A percentile compares a stretch with the other conserved stretches of the same genome.
Conservation (phyloP, 1,140 invertebrate species). For the Atta cephalotes region DNA sequence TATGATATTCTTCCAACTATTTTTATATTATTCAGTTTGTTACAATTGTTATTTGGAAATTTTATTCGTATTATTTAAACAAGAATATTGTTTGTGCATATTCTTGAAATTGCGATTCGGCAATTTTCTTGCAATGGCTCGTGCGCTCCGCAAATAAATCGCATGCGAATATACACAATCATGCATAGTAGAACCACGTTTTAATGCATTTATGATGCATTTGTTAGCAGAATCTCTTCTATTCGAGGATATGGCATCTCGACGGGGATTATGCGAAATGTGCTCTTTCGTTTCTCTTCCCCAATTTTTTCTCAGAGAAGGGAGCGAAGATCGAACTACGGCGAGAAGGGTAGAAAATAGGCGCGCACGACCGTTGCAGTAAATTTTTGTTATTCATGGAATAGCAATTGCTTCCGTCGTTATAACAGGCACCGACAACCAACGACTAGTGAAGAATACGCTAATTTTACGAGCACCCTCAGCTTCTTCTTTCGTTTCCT, state of each 20-base stretch:
- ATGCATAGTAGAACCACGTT: not conserved
- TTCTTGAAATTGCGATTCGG: constrained; percentile 27
- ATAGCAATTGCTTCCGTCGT: constrained; percentile 82
- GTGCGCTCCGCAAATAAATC: constrained; percentile 28
- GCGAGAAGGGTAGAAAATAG: constrained; percentile 25
- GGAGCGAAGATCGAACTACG: constrained; percentile 26
- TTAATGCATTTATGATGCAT: constrained; percentile 61
- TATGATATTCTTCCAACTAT: not conserved
- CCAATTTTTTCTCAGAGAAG: not conserved
- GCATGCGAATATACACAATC: constrained; percentile 16
- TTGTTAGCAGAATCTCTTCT: constrained; percentile 32
- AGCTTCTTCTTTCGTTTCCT: not conserved
- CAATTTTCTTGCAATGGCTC: constrained; percentile 1
- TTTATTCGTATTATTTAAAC: constrained; percentile 22
- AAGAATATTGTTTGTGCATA: not conserved
- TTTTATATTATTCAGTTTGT: not conserved
- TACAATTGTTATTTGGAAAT: not conserved
- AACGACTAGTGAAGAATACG: constrained; percentile 79
- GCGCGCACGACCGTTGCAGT: constrained; percentile 64
- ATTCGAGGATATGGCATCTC: constrained; percentile 8
- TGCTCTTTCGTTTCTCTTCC: constrained; percentile 9
- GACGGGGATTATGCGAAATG: constrained; percentile 24
- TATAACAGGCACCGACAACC: constrained; percentile 70
- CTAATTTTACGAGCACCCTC: constrained; percentile 79
- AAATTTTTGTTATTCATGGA: constrained; percentile 85